These are phyloP conservation scores for Montipora sp. DNA, from an alignment of 64 coral and sea anemone species.

Conservation along the genomic window DNA sequence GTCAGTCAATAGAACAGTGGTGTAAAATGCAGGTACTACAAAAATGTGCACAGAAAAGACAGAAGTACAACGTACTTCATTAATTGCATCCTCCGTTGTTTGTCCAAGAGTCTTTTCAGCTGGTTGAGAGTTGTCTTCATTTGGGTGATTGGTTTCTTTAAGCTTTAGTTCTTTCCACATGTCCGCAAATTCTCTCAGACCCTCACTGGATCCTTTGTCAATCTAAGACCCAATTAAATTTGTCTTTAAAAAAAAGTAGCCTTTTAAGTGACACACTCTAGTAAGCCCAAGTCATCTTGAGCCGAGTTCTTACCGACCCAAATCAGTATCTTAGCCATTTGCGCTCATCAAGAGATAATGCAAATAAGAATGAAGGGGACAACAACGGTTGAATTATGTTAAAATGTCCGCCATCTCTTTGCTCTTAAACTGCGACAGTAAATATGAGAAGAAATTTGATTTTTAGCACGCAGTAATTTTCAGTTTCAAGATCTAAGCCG, in stretches of 20 bases:
- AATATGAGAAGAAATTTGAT: too few species aligned
- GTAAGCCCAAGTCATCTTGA: too few species aligned
- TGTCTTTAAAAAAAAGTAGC: neutral
- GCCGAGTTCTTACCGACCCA: too few species aligned
- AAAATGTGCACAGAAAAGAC: neutral
- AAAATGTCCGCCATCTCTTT: too few species aligned
- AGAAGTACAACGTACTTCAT: neutral
- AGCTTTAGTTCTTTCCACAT: conserved; percentile 94
- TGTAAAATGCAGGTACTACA: neutral
- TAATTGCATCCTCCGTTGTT: neutral
- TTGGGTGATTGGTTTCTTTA: conserved; percentile 74
- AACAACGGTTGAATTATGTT: too few species aligned
- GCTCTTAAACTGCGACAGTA: too few species aligned
- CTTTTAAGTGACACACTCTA: neutral
- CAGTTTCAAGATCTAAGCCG: too few species aligned
- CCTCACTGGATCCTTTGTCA: neutral
- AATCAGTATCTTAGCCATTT: too few species aligned
- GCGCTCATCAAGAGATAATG: too few species aligned
- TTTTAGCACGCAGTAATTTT: too few species aligned
- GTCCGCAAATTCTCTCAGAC: conserved; percentile 85
- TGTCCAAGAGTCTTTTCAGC: neutral
- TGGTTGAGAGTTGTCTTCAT: neutral
- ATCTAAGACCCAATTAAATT: neutral
- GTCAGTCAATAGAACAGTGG: too few species aligned
- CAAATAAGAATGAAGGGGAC: too few species aligned